These are phyloP conservation scores for Cotesia vestalis DNA, from an alignment of 1,140 invertebrate genomes.

Conservation along the genomic window DNA sequence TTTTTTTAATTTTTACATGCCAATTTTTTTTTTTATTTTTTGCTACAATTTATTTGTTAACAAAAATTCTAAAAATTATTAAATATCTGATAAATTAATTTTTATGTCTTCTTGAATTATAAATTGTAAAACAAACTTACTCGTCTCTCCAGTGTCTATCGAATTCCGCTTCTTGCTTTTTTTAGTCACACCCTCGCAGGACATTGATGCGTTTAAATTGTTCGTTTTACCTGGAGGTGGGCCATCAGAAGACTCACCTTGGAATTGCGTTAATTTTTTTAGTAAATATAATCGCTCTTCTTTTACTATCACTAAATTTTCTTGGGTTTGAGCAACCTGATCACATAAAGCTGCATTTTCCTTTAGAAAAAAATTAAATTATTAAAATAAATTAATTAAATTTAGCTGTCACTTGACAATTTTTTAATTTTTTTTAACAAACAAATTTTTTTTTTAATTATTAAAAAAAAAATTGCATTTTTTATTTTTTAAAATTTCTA, in stretches of 20 bases:
- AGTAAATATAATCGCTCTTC: constrained; percentile 80
- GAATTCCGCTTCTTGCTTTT: constrained; percentile 53
- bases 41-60: no score
- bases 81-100: no score
- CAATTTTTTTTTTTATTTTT: no score
- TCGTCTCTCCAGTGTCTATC: constrained; percentile 34
- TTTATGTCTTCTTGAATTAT: no score
- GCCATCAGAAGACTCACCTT: constrained; percentile 65
- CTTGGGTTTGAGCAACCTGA: constrained; percentile 80
- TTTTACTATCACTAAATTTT: constrained; percentile 77
- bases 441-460: no score
- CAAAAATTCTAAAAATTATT: no score
- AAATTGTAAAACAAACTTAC: no score
- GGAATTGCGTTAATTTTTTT: constrained; percentile 73
- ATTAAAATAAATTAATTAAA: constrained; percentile 26
- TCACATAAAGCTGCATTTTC: constrained; percentile 85
- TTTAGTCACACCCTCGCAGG: constrained; percentile 50
- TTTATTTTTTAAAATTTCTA: no score
- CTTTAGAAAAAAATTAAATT: constrained; percentile 62
- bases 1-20: no score
- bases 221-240: constrained; percentile 47
- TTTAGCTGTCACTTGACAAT: no score
- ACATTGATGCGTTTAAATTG: constrained; percentile 47
- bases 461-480: no score
- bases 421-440: no score